Evolutionary conservation across 2,888 invertebrate genomes (phyloP), one percentile per base, ranked within the genome.

Genomic region (Diarsia mendica): DNA sequence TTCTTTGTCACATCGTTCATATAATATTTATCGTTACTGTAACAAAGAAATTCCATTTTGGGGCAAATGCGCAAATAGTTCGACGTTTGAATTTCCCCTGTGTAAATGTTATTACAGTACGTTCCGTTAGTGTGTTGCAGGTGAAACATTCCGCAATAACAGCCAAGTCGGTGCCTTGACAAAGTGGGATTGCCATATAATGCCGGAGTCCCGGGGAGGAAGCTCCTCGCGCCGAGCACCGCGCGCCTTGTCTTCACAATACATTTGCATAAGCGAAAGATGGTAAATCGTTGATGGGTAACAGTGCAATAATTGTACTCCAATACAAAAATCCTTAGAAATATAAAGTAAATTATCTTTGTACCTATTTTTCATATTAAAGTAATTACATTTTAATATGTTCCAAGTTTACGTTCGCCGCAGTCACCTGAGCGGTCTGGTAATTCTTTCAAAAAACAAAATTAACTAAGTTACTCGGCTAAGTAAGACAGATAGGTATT

Each of bases 51-150:
- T 95, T 94, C 94, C 92, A 94, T 95, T 94, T 95, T 93, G 91
- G 94, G 93, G 91, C 92, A 94, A 95, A 95, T 90, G 93, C 92
- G 93, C 95, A 94, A 95, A 95, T 95, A 95, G 95, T 96, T 95
- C 94, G 95, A 95, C 93, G 93, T 95, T 94, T 94, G 95, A 94
- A 95, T 95, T 95, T 96, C 95, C 95, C 95, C 86, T 94, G 95
- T 94, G 95, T 95, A 95, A 95, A 95, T 95, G 94, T 95, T 95
- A 94, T 95, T 94, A 94, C 93, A 92, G 92, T 90, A 89, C 91
- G 92, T 91, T 89, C 85, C 72, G 88, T 90, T 90, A 91, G 91
- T 90, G 91, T 90, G 91, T 91, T 94, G 93, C 94, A 94, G 93
- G 93, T 93, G 92, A 94, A 94, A 94, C 94, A 94, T 93, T 92